Base-by-base conservation (phyloP, 2,797 vertebrate species). In the Falco naumanni region DNA sequence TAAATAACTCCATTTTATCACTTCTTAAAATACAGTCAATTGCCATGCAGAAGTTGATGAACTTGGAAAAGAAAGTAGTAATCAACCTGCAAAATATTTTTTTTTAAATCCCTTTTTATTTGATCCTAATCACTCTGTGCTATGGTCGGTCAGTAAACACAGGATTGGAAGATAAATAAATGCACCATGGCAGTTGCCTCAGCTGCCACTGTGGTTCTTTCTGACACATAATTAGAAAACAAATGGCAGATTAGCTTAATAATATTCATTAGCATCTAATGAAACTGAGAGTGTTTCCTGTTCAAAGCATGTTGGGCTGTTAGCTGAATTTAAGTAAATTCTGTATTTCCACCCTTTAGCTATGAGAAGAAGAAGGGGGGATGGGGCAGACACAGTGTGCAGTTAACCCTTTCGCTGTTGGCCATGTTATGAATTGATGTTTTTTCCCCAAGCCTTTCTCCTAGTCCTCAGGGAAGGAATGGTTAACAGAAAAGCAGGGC, bases 171-270 rank as follows among this genome's bases (percentile, higher is more conserved):
- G 86, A 96, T 83, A 95, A 97, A 97, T 93, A 97, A 96, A 95
- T 90, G 95, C 93, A 97, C 84, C 85, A 87, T 95, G 97, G 96
- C 96, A 97, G 97, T 97, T 97, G 96, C 90, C 95, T 98, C 97
- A 97, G 92, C 95, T 98, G 97, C 96, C 96, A 97, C 95, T 63
- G 85, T 37, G 60, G 96, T 96, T 95, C 90, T 96, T 97, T 96
- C 96, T 97, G 98, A 98, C 97, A 98, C 96, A 91, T 98, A 98
- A 98, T 98, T 98, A 98, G 97, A 98, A 98, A 98, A 98, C 97
- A 98, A 98, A 98, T 97, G 97, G 97, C 97, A 98, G 97, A 98
- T 98, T 98, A 98, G 97, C 96, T 97, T 98, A 98, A 98, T 98
- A 98, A 98, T 98, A 98, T 98, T 98, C 98, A 98, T 98, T 98